Percentiles rank a stretch among this genome's conserved stretches.
Evolutionary conservation across 2,113 vertebrate species (phyloP).

Genomic region (Hydrochoerus hydrochaeris): DNA sequence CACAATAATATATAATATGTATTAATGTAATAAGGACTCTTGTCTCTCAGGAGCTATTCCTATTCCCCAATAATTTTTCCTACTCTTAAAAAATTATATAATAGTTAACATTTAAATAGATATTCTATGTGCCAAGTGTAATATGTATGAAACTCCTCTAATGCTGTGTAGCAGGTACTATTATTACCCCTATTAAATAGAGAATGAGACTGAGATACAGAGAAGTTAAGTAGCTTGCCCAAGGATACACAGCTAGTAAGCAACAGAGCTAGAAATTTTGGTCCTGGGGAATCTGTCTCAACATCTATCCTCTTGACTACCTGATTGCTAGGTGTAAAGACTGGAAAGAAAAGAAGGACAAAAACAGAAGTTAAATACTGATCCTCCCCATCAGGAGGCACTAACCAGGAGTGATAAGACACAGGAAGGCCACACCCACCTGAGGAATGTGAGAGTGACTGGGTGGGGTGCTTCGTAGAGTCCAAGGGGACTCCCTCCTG

Average conservation of each 20-base stretch:
- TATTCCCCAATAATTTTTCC: neutral
- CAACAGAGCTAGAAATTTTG: slow-evolving; percentile 25
- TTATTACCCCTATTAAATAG: neutral
- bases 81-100: neutral
- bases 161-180: neutral
- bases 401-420: neutral
- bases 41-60: neutral
- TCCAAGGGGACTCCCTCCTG: neutral
- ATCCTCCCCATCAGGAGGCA: neutral
- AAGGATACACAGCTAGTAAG: neutral
- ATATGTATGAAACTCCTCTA: slow-evolving; percentile 35
- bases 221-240: slow-evolving; percentile 4
- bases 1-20: neutral
- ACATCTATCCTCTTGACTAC: neutral
- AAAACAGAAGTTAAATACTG: neutral
- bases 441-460: neutral
- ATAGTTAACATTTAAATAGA: slow-evolving; percentile 3
- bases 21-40: neutral
- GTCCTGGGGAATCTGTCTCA: neutral
- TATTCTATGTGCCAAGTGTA: neutral
- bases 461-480: neutral
- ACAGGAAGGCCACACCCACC: neutral
- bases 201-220: neutral
- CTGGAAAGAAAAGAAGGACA: neutral
- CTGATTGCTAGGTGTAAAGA: neutral